A percentile compares a stretch with the other conserved stretches of the same genome.
Conservation (phyloP, 2,888 invertebrate genomes). For the Dynastes hyllus region DNA sequence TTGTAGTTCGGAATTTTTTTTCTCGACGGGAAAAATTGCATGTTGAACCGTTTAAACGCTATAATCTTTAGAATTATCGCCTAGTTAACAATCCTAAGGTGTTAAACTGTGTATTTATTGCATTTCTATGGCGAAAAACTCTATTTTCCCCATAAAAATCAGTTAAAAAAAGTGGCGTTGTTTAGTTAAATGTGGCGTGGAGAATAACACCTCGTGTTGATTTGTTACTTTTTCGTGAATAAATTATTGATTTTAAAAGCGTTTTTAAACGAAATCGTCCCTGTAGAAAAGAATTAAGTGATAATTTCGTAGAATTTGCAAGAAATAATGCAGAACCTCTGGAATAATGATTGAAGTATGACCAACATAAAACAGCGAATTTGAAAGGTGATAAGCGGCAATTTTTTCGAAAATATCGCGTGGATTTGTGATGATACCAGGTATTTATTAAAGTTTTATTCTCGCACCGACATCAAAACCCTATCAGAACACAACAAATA, state of each 20-base stretch:
- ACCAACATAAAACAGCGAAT: constrained; percentile 24
- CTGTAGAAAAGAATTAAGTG: neutral
- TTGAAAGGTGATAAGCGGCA: neutral
- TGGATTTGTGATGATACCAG: neutral
- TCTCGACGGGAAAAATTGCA: neutral
- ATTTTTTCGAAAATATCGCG: neutral
- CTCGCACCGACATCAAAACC: neutral
- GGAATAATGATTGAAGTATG: constrained; percentile 12
- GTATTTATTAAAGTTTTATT: constrained; percentile 6
- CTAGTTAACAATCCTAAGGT: neutral
- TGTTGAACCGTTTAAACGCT: neutral
- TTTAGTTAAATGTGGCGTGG: neutral
- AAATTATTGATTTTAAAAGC: neutral
- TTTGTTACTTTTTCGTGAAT: neutral
- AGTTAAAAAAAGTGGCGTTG: constrained; percentile 15
- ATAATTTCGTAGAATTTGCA: neutral
- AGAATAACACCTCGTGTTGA: neutral
- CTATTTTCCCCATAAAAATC: neutral
- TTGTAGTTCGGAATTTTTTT: neutral
- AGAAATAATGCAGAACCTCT: neutral
- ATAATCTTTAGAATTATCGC: neutral
- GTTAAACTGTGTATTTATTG: neutral
- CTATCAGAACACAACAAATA: neutral
- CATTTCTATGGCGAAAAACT: neutral
- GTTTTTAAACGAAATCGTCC: neutral